Evolutionary conservation across 2,888 invertebrate species (phyloP).

Genomic region (Neoitamus cyanurus): DNA sequence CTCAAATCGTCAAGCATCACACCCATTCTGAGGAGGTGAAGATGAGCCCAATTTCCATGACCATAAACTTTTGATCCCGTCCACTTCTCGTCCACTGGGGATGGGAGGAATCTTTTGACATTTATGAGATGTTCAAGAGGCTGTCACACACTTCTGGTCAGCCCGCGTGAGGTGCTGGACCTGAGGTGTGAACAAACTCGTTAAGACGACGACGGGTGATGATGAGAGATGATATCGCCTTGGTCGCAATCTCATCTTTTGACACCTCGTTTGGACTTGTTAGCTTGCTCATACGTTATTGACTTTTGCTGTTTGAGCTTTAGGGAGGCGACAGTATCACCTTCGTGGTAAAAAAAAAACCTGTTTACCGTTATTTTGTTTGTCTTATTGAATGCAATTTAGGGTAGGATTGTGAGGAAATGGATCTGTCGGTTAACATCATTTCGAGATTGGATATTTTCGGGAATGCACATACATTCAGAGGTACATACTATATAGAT

Average conservation of each 20-base stretch:
- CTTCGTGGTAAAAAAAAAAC: background rate
- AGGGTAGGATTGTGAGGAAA: background rate
- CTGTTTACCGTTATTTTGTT: background rate
- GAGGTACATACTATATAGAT: no score
- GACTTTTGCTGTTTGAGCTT: background rate
- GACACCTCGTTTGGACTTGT: conserved; percentile 17
- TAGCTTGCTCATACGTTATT: background rate
- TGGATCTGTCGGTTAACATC: background rate
- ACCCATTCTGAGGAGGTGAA: background rate
- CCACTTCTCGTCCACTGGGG: background rate
- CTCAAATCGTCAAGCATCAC: background rate
- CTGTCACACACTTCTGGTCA: background rate
- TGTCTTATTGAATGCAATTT: background rate
- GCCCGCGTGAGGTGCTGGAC: background rate
- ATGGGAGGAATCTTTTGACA: conserved; percentile 22
- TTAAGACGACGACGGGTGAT: background rate
- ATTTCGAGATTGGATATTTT: background rate
- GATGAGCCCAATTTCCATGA: conserved; percentile 24
- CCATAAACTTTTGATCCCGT: conserved; percentile 25
- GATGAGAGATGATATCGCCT: conserved; percentile 17
- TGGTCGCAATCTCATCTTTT: no score
- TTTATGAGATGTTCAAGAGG: conserved; percentile 1
- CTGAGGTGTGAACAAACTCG: conserved; percentile 20
- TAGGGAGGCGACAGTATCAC: background rate
- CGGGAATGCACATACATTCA: no score